Conservation (phyloP, 2,113 vertebrate genomes). For the Dicentrarchus labrax region DNA sequence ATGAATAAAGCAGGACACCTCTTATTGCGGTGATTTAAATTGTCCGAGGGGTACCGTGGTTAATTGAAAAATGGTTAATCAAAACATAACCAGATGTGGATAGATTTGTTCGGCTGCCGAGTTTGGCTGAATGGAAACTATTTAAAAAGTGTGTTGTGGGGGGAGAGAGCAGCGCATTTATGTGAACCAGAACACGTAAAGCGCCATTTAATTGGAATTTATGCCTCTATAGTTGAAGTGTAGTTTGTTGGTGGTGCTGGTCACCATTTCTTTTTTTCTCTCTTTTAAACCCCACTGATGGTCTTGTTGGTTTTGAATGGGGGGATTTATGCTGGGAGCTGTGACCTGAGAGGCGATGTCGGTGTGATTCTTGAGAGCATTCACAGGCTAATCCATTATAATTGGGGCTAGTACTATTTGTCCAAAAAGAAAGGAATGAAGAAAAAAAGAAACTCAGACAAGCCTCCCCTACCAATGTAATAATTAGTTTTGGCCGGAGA, state of each 20-base stretch:
- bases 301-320: slow-evolving; percentile 54
- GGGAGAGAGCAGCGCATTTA: slow-evolving; percentile 40
- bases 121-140: slow-evolving; percentile 80
- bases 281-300: slow-evolving; percentile 59
- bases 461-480: slow-evolving; percentile 29
- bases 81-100: slow-evolving; percentile 88
- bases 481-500: slow-evolving; percentile 53
- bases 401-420: slow-evolving; percentile 69
- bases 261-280: slow-evolving; percentile 33
- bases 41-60: slow-evolving; percentile 53
- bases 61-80: slow-evolving; percentile 83
- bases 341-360: slow-evolving; percentile 68
- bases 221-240: slow-evolving; percentile 66
- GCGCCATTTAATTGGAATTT: slow-evolving; percentile 68
- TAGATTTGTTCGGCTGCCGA: slow-evolving; percentile 71
- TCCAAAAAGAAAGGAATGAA: slow-evolving; percentile 9
- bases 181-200: slow-evolving; percentile 74
- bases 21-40: slow-evolving; percentile 60
- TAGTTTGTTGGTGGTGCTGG: slow-evolving; percentile 46
- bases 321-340: slow-evolving; percentile 56
- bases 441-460: background rate
- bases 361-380: slow-evolving; percentile 57
- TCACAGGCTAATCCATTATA: slow-evolving; percentile 73
- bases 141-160: slow-evolving; percentile 47
- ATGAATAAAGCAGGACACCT: slow-evolving; percentile 30